Evolutionary conservation across 35 echinoderm and acorn worm species (phyloP).

Genomic region (Stichopus chloronotus): DNA sequence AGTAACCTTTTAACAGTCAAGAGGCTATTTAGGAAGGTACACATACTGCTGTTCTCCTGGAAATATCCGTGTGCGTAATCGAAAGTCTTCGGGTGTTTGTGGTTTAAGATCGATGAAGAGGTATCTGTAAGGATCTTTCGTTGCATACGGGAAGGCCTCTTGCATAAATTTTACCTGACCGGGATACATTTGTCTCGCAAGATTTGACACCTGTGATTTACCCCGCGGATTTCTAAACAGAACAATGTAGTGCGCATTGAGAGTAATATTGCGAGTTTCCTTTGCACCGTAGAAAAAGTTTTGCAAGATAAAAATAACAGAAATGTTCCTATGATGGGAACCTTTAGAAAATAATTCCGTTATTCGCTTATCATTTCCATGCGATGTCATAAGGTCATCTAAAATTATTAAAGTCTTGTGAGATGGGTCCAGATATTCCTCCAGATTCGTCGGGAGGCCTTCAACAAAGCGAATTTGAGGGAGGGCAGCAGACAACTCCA

Average conservation of each 20-base stretch:
- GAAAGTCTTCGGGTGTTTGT: constrained; percentile 45
- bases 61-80: constrained; percentile 65
- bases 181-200: constrained; percentile 68
- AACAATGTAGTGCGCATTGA: constrained; percentile 63
- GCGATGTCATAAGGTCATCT: constrained; percentile 25
- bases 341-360: constrained; percentile 36
- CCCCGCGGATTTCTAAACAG: constrained; percentile 58
- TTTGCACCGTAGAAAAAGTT: constrained; percentile 32
- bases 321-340: constrained; percentile 38
- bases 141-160: constrained; percentile 57
- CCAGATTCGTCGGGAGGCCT: neutral
- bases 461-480: constrained; percentile 45
- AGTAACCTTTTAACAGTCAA: constrained; percentile 15
- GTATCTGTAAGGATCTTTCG: constrained; percentile 55
- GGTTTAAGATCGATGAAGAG: constrained; percentile 57
- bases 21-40: constrained; percentile 32
- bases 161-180: constrained; percentile 56
- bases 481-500: constrained; percentile 36
- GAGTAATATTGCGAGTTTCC: constrained; percentile 60
- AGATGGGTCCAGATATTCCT: neutral
- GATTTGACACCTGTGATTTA: constrained; percentile 57
- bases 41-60: constrained; percentile 22
- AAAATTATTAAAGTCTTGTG: constrained; percentile 1
- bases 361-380: constrained; percentile 14
- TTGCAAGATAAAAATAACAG: constrained; percentile 15